phyloP scores from a whole-genome alignment of 1,140 invertebrate species.

The Drosophila punjabiensis region DNA sequence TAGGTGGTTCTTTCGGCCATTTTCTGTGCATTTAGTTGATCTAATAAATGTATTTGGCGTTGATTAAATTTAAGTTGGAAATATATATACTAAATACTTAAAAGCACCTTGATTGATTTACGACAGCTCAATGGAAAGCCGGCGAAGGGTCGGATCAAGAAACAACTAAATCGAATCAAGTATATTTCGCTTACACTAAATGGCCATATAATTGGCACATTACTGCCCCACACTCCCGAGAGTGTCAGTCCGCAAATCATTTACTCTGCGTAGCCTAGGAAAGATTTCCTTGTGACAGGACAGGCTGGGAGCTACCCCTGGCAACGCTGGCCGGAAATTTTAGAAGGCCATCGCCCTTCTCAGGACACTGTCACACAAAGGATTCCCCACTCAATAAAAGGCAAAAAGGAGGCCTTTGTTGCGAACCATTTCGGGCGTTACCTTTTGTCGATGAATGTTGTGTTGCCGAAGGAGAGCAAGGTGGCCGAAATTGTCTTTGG shows the following conservation, averaged over 20 bases:
- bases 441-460: constrained; percentile 20
- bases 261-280: constrained; percentile 31
- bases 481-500: constrained; percentile 24
- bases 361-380: constrained; percentile 32
- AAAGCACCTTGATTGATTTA: constrained; percentile 30
- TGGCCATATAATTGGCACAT: constrained; percentile 66
- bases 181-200: constrained; percentile 46
- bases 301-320: constrained; percentile 5
- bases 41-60: not conserved
- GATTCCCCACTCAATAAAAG: constrained; percentile 37
- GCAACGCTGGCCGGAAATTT: constrained; percentile 42
- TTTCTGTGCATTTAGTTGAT: not conserved
- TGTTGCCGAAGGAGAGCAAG: not conserved
- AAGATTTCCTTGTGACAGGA: constrained; percentile 6
- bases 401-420: constrained; percentile 27
- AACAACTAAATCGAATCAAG: constrained; percentile 35
- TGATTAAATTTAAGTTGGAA: constrained; percentile 5
- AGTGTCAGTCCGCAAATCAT: constrained; percentile 31
- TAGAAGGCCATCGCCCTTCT: constrained; percentile 16
- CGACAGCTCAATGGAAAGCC: constrained; percentile 22
- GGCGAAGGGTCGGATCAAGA: not conserved
- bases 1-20: not conserved
- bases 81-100: not conserved
- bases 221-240: constrained; percentile 15
- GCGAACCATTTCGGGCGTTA: constrained; percentile 24